Base-by-base conservation (phyloP, 2,888 invertebrate genomes). In the Lordiphosa andalusiaca region DNA sequence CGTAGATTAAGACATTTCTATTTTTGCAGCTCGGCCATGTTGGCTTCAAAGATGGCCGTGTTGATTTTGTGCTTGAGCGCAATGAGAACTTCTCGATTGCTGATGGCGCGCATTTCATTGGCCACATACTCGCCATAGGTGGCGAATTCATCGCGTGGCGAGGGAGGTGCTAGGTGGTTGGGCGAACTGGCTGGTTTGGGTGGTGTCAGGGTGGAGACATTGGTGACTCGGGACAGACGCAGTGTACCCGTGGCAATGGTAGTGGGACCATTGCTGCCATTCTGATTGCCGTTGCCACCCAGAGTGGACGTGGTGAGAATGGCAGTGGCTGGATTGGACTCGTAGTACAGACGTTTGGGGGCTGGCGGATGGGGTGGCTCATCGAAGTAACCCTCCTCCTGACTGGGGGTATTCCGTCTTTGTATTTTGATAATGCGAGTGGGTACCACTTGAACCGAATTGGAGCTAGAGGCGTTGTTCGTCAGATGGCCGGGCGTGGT, bases 111-210 rank as follows among this genome's bases (percentile, higher is more conserved):
- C 69, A 92, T 87, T 78, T 92, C 92, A 74, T 92, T 92, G 1
- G 92, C 92, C 52, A 92, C 88, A 65, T 92, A 92, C 86, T 92
- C 92, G 6, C 92, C 92, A 50, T 92, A 92, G 0, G 92, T 91
- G 7, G 91, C 85, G 73, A 91, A 92, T 61, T 92, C 92, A 73
- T 92, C 92, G 60, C 92, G 85, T 12, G 48, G 39, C 21, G 67
- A 12, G 6, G 68, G 60, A 2, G 73, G n/a, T 4, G 60, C 61
- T 4, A 65, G 39, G n/a, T 74, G 58, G 40, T 70, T 60, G 3
- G 67, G 53, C 7, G 67, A 67, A 16, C 67, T 71, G 38, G 56
- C 62, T 7, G 67, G 50, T 7, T 71, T 67, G 5, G 69, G 60
- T 6, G 75, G 69, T 4, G 64, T 57, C 16, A 62, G 63, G 4